Conservation (phyloP, 2,797 vertebrate species). For the Champsocephalus esox region DNA sequence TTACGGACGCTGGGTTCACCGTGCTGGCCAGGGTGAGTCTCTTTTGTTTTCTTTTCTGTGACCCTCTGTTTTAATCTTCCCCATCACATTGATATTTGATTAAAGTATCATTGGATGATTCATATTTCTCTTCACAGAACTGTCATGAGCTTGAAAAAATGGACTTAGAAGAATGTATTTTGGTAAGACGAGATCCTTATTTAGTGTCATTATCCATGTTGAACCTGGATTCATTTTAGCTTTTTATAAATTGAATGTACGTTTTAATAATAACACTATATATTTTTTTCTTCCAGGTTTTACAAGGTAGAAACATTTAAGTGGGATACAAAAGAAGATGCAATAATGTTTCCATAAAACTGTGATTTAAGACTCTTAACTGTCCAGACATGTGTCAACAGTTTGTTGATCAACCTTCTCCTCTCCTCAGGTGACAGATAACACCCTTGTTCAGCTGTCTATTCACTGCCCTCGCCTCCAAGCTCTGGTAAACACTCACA, state of each 20-base stretch:
- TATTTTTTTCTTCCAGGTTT: no score
- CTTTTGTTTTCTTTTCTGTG: conserved; percentile 19
- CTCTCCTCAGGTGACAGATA: conserved; percentile 89
- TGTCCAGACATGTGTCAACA: conserved; percentile 32
- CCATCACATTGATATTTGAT: not conserved
- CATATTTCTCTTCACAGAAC: conserved; percentile 81
- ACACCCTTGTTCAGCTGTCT: conserved; percentile 92
- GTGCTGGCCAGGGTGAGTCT: conserved; percentile 90
- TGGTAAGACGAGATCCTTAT: conserved; percentile 83
- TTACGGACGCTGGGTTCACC: conserved; percentile 93
- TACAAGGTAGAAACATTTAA: conserved; percentile 1
- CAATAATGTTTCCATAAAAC: not conserved
- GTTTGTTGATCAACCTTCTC: conserved; percentile 45
- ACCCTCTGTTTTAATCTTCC: conserved; percentile 16
- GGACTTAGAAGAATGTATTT: conserved; percentile 95
- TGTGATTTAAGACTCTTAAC: conserved; percentile 5
- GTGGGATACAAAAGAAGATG: conserved; percentile 14
- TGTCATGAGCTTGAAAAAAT: conserved; percentile 96
- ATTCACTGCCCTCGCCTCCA: conserved; percentile 92
- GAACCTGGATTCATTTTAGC: conserved; percentile 5
- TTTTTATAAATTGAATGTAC: not conserved
- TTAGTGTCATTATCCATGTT: not conserved
- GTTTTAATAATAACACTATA: no score
- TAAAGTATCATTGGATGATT: not conserved
- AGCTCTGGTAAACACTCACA: conserved; percentile 87